Percentiles rank a stretch among this genome's conserved stretches.
These are phyloP conservation scores for Athetis lepigone DNA, from an alignment of 2,888 invertebrate species.

Conservation along the genomic window DNA sequence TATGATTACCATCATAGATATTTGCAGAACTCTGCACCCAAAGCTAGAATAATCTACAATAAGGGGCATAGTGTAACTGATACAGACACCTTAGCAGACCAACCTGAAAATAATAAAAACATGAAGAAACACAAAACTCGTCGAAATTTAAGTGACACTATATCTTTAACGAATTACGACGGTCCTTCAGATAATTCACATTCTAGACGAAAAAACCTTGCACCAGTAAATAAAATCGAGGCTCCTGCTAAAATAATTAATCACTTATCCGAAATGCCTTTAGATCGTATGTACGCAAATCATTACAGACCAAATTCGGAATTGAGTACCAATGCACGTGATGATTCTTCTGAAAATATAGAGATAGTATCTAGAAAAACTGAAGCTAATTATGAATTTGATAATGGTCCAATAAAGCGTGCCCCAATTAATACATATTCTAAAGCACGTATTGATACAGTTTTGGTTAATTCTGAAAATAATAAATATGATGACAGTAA, in stretches of 20 bases:
- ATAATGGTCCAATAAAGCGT: background rate
- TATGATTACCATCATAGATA: conserved; percentile 6
- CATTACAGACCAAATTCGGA: background rate
- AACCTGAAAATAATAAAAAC: background rate
- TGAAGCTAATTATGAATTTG: background rate
- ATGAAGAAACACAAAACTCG: background rate
- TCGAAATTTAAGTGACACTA: conserved; percentile 15
- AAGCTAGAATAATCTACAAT: conserved; percentile 4
- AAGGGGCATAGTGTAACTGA: background rate
- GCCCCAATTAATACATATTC: background rate
- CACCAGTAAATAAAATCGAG: conserved; percentile 27
- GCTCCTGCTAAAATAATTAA: background rate
- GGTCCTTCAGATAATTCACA: background rate
- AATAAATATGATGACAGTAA: background rate
- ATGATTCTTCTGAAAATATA: conserved; percentile 8
- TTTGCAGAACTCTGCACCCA: background rate
- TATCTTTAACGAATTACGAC: conserved; percentile 15
- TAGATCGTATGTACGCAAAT: background rate
- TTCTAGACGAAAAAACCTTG: conserved; percentile 14
- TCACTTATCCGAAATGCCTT: background rate
- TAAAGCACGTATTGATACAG: background rate
- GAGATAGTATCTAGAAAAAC: background rate
- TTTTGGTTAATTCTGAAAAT: background rate
- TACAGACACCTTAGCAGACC: background rate
- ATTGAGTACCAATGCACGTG: background rate